Evolutionary conservation across 2,888 invertebrate species (phyloP), one percentile per base, ranked within the genome.

Genomic region (Trachelus stipa): DNA sequence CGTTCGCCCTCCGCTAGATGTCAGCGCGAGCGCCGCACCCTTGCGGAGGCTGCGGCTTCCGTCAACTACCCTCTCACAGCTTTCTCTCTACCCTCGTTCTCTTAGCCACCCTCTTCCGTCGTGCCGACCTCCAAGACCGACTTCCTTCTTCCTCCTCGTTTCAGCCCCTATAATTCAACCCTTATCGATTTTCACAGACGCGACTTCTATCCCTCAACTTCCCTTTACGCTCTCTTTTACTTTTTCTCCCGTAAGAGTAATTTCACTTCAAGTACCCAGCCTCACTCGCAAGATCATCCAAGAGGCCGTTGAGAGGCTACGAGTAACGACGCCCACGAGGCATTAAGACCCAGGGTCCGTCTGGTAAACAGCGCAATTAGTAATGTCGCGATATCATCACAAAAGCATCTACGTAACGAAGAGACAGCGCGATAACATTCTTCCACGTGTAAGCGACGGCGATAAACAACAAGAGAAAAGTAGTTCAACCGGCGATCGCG

Each of bases 1-100:
- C 76, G 77, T 73, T 76, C 74, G 79, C 84, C 84, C 83, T 80
- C 81, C 85, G 84, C 31, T 80, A 87, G 87, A 87, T 87, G 87
- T 85, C 87, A 37, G 79, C 33, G 56, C 68, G 68, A 12, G 74
- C 80, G 56, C 4, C 37, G 56, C 56, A 37, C 71, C 71, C 71
- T 71, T 34, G 71, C 15, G 71, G 71, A 71, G 71, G 71, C 34
- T 71, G 33, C 31, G 34, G 71, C 71, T 71, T 71, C 71, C 71
- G 71, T 12, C 34, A 6, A 33, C 33, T 34, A 31, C 71, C 71
- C 71, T 71, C 12, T 34, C 71, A 3, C 71, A 33, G 23, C 71
- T 34, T 23, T 31, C 31, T 71, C 71, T 71, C 71, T 6, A 31
- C 71, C 71, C 56, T 23, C 56, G 23, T 56, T 56, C 56, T 23